phyloP scores from a whole-genome alignment of 2,888 invertebrate species.

The Pachydiplax longipennis region DNA sequence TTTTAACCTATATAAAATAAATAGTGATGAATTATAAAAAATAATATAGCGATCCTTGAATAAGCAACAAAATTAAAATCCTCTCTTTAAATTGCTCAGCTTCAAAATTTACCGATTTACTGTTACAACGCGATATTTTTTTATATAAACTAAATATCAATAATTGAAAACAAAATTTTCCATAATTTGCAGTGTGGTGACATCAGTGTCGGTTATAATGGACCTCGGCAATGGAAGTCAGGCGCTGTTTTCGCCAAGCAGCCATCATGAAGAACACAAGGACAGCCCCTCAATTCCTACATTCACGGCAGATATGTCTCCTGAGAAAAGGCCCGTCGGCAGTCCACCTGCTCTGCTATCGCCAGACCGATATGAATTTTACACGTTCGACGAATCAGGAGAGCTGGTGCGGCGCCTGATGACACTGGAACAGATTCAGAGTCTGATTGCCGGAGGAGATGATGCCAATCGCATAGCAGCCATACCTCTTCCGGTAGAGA shows the following conservation, averaged over 20 bases:
- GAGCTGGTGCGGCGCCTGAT: conserved; percentile 82
- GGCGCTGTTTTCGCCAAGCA: conserved; percentile 72
- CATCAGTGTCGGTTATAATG: conserved; percentile 71
- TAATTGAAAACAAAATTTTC: background rate
- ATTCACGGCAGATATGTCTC: conserved; percentile 45
- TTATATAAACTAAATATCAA: too few species aligned
- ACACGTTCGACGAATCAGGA: conserved; percentile 84
- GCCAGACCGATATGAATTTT: conserved; percentile 86
- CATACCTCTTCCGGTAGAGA: conserved; percentile 55
- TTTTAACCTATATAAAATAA: too few species aligned
- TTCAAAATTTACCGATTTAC: too few species aligned
- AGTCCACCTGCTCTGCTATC: conserved; percentile 81
- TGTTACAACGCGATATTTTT: too few species aligned
- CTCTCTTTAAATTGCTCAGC: too few species aligned
- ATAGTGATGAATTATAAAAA: too few species aligned
- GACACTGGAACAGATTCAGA: conserved; percentile 85
- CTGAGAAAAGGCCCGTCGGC: conserved; percentile 58
- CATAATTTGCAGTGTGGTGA: conserved; percentile 66
- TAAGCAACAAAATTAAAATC: too few species aligned
- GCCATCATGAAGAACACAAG: conserved; percentile 61
- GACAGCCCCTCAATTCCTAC: conserved; percentile 54
- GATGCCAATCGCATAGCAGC: conserved; percentile 67
- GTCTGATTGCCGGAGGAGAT: conserved; percentile 83
- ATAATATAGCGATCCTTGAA: too few species aligned
- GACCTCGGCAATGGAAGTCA: conserved; percentile 65